Conservation (phyloP, 2,797 vertebrate genomes). For the Buceros bicornis region DNA sequence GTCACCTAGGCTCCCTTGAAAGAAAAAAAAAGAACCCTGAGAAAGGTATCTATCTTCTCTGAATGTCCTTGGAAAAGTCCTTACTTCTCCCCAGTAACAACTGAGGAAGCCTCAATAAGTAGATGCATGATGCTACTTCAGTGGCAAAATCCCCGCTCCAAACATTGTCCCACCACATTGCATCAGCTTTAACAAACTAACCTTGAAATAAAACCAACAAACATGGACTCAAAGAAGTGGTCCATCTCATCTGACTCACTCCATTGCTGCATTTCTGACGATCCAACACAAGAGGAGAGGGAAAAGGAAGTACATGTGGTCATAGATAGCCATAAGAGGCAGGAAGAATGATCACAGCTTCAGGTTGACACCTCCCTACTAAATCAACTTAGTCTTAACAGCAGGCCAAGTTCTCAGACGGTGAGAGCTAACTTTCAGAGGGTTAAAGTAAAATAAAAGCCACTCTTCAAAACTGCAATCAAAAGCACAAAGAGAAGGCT, state of each 20-base stretch:
- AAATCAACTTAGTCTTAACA: background rate
- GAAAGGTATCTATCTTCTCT: background rate
- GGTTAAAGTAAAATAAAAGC: background rate
- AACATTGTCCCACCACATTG: background rate
- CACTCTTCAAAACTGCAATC: background rate
- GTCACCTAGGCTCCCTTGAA: background rate
- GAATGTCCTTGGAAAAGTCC: background rate
- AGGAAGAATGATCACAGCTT: background rate
- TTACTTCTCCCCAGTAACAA: background rate
- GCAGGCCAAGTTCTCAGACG: background rate
- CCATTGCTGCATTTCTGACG: background rate
- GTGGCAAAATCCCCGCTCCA: background rate
- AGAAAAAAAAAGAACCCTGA: background rate
- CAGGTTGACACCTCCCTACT: background rate
- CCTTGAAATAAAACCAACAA: background rate
- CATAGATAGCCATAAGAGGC: background rate
- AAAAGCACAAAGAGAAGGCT: background rate
- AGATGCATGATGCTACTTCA: background rate
- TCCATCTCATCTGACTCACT: background rate
- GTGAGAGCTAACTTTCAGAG: background rate
- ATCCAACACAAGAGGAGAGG: background rate
- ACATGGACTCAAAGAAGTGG: rapidly evolving
- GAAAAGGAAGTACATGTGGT: background rate
- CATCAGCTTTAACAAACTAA: background rate
- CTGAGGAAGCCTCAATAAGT: background rate